These are phyloP conservation scores for Zaprionus gabonicus DNA, from an alignment of 1,140 invertebrate genomes.

Conservation along the genomic window DNA sequence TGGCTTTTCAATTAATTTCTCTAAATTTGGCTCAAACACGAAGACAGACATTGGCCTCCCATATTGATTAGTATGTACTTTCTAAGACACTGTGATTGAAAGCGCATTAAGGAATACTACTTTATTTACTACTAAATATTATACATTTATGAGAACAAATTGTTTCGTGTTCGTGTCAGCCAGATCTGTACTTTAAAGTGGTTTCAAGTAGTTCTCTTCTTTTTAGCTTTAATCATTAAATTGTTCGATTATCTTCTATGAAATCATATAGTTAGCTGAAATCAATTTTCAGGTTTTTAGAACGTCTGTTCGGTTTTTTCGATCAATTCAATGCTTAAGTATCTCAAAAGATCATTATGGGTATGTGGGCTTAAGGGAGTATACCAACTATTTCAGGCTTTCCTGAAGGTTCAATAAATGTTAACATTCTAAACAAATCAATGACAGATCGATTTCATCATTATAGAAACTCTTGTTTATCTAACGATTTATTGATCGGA, in stretches of 20 bases:
- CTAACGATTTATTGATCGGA: slow-evolving; percentile 14
- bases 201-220: not conserved
- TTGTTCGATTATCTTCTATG: not conserved
- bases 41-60: not conserved
- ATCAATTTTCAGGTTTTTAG: not conserved
- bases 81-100: slow-evolving; percentile 25
- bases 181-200: not conserved
- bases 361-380: not conserved
- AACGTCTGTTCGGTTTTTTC: not conserved
- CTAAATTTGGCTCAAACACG: not conserved
- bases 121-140: slow-evolving; percentile 5
- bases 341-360: not conserved
- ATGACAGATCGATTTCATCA: not conserved
- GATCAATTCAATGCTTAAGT: not conserved
- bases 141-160: not conserved
- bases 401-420: slow-evolving; percentile 2
- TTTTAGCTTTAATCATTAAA: not conserved
- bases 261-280: not conserved
- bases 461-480: not conserved
- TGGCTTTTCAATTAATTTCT: not conserved
- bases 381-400: not conserved
- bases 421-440: slow-evolving; percentile 1
- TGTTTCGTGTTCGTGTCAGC: not conserved
- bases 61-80: slow-evolving; percentile 11
- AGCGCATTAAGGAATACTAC: slow-evolving; percentile 3